Evolutionary conservation across 2,888 invertebrate species (phyloP).

Genomic region (Drosophila stalkeri): DNA sequence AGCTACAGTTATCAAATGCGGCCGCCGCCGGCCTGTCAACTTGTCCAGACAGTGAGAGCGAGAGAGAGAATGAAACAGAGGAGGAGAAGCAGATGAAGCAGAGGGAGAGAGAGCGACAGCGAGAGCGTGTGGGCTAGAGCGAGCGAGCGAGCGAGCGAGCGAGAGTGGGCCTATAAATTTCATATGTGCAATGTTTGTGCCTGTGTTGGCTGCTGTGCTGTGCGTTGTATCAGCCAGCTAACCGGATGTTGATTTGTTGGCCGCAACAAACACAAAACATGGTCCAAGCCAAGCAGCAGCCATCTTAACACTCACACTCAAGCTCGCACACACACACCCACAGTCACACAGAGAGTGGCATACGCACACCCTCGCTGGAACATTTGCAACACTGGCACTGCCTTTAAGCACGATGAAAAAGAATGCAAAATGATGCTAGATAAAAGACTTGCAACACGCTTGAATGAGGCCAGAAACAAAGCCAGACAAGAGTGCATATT

Average conservation of each 20-base stretch:
- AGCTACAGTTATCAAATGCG: conserved; percentile 75
- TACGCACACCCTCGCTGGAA: conserved; percentile 5
- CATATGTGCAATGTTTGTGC: conserved; percentile 61
- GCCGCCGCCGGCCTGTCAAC: conserved; percentile 65
- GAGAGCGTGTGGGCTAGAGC: conserved; percentile 4
- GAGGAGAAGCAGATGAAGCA: too few relatives aligned
- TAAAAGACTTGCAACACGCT: conserved; percentile 36
- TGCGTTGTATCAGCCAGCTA: conserved; percentile 53
- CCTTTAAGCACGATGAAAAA: conserved; percentile 37
- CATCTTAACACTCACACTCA: conserved; percentile 36
- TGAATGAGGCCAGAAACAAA: conserved; percentile 24
- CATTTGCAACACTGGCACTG: conserved; percentile 20
- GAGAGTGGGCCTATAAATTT: conserved; percentile 46
- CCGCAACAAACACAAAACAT: conserved; percentile 37
- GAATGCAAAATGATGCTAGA: conserved; percentile 48
- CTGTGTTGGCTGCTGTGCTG: conserved; percentile 20
- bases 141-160: neutral
- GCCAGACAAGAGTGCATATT: conserved; percentile 4
- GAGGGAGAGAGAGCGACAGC: neutral
- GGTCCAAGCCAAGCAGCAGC: conserved; percentile 32
- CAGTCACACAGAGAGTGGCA: neutral
- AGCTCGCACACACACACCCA: conserved; percentile 4
- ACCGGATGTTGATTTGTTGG: conserved; percentile 64
- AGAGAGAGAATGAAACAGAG: neutral
- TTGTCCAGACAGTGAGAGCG: conserved; percentile 47